A percentile compares a stretch with the other conserved stretches of the same genome.
Evolutionary conservation across 2,888 invertebrate genomes (phyloP).

Genomic region (Arctia plantaginis): DNA sequence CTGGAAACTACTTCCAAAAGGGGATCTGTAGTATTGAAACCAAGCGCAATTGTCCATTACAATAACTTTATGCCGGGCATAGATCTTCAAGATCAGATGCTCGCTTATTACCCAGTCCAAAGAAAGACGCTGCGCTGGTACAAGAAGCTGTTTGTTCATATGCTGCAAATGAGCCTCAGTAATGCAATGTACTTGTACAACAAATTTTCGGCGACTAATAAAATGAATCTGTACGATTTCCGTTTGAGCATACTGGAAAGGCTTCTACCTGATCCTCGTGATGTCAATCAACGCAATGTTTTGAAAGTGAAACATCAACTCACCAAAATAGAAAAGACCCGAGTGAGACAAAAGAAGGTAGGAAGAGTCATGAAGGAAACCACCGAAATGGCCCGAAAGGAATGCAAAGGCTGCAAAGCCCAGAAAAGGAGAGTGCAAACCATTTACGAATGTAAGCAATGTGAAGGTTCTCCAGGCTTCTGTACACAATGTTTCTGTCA

Average conservation of each 20-base stretch:
- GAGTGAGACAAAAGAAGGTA: constrained; percentile 18
- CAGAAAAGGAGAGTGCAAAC: constrained; percentile 50
- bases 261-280: constrained; percentile 29
- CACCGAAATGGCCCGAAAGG: constrained; percentile 46
- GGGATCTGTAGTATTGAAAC: constrained; percentile 29
- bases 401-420: constrained; percentile 50
- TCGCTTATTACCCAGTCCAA: constrained; percentile 44
- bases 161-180: constrained; percentile 41
- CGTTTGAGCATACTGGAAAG: constrained; percentile 35
- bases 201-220: constrained; percentile 32
- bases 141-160: constrained; percentile 45
- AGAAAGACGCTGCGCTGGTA: constrained; percentile 38
- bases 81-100: constrained; percentile 46
- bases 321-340: constrained; percentile 49
- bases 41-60: constrained; percentile 42
- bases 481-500: constrained; percentile 47
- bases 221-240: constrained; percentile 46
- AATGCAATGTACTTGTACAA: constrained; percentile 35
- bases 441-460: constrained; percentile 51
- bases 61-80: constrained; percentile 44
- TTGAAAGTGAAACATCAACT: constrained; percentile 42
- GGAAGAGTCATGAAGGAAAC: constrained; percentile 31
- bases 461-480: constrained; percentile 46
- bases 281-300: constrained; percentile 34
- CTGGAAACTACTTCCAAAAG: constrained; percentile 26